Base-by-base conservation (phyloP, 2,888 invertebrate species). In the Belgica antarctica region DNA sequence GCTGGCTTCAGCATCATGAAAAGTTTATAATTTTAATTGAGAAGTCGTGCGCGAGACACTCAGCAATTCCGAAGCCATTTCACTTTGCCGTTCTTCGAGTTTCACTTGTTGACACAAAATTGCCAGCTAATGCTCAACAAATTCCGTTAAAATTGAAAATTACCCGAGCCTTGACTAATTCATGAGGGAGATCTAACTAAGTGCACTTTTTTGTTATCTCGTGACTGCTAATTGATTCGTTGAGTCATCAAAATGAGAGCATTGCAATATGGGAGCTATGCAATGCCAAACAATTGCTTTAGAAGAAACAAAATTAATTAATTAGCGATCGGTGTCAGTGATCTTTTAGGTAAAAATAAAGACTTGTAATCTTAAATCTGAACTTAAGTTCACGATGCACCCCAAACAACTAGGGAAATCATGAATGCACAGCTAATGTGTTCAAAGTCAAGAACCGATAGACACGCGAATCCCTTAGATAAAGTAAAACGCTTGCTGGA, bases 271-370 rank as follows among this genome's bases (percentile, higher is more conserved):
- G 24, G 4, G 19, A 17, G 19, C 59, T 12, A 27, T 2, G 25
- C 12, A 5, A 61, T 24, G 61, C 17, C 61, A 28, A 27, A n/a
- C 12, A 28, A 25, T 61, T 15, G n/a, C 7, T 47, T n/a, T 7
- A 47, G 15, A 47, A 5, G 36, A 15, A 34, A 22, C 22, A 62
- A 65, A 15, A 66, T 66, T 47, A 12, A 66, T 47, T 66, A 66
- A 66, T 66, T 47, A 63, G 25, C 41, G 22, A 63, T 28, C 63
- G 57, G 57, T 22, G 10, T 22, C 36, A 41, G 12, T 41, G n/a
- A n/a, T n/a, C n/a, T n/a, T n/a, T n/a, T n/a, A n/a, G n/a, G n/a
- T n/a, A n/a, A n/a, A n/a, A n/a, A n/a, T n/a, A n/a, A n/a, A n/a
- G n/a, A n/a, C n/a, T n/a, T n/a, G 41, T 15, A 41, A 4, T 41